These are phyloP conservation scores for Coracias cyanogaster DNA, from an alignment of 2,797 vertebrate genomes.

Conservation along the genomic window DNA sequence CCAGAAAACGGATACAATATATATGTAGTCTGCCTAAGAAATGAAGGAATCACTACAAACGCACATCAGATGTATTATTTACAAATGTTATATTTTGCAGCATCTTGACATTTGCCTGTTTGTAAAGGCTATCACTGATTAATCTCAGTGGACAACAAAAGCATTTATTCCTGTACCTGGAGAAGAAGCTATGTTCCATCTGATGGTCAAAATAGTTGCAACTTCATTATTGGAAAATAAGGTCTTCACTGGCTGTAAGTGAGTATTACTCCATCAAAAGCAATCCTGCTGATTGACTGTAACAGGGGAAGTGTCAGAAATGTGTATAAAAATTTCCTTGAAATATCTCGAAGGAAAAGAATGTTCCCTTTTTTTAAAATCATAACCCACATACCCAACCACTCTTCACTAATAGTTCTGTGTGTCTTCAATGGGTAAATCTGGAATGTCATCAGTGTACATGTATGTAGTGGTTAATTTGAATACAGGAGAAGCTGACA, in stretches of 20 bases:
- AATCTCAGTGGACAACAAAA: constrained; percentile 35
- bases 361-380: not conserved
- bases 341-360: not conserved
- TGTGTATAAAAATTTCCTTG: not conserved
- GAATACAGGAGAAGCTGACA: not conserved
- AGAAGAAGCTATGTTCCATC: not conserved
- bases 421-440: not conserved
- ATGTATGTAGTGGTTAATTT: not conserved
- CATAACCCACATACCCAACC: not conserved
- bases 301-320: not conserved
- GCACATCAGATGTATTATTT: constrained; percentile 58
- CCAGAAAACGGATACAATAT: constrained; percentile 8
- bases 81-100: constrained; percentile 54
- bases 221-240: constrained; percentile 37
- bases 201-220: constrained; percentile 3
- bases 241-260: not conserved
- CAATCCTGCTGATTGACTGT: not conserved
- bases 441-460: not conserved
- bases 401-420: not conserved
- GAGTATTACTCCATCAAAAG: constrained; percentile 11
- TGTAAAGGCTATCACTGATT: constrained; percentile 46
- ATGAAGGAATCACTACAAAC: constrained; percentile 32
- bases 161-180: not conserved
- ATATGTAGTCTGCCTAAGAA: not conserved
- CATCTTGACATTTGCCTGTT: constrained; percentile 65